Evolutionary conservation across 1,140 invertebrate species (phyloP), one percentile per base, ranked within the genome.

Genomic region (Eupeodes corollae): DNA sequence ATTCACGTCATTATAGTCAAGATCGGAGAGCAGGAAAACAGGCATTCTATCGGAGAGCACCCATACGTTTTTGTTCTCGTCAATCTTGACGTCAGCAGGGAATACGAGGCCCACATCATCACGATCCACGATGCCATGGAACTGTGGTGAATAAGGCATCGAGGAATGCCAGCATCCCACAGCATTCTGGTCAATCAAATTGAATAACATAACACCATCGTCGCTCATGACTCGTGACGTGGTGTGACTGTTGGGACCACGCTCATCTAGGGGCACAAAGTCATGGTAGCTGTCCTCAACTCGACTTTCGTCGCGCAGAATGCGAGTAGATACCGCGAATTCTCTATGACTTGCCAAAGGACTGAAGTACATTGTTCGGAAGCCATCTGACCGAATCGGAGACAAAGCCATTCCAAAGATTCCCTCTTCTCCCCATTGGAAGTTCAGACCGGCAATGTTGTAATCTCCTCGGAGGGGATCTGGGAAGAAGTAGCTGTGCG

Each of bases 21-120:
- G 60, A 35, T 77, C 76, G 1, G 80, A 73, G 46, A 83, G 68
- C 14, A 88, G 62, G 52, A 88, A 87, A 31, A 81, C 76, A 1
- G 85, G 82, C 85, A 89, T 87, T 30, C 79, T 70, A 58, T 89
- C 85, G 0, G 84, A 86, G 3, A 89, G 79, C 0, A 87, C 79
- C 86, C 86, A 89, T 10, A 80, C 71, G 49, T 79, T 77, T 51
- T 72, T 69, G 46, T 75, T 69, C 13, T 69, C 68, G 53, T 82
- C 79, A 50, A 88, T 80, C 70, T 87, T 86, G 30, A 89, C 73
- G 56, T 88, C 85, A 52, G 79, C 75, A 1, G 86, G 85, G 59
- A 88, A 89, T 19, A 86, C 79, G 32, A 89, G 59, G 14, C 80
- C 79, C 1, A 79, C 75, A 56, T 87, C 80, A 59, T 88, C 84